These are phyloP conservation scores for Agriotes lineatus DNA, from an alignment of 2,888 invertebrate species.

Conservation along the genomic window DNA sequence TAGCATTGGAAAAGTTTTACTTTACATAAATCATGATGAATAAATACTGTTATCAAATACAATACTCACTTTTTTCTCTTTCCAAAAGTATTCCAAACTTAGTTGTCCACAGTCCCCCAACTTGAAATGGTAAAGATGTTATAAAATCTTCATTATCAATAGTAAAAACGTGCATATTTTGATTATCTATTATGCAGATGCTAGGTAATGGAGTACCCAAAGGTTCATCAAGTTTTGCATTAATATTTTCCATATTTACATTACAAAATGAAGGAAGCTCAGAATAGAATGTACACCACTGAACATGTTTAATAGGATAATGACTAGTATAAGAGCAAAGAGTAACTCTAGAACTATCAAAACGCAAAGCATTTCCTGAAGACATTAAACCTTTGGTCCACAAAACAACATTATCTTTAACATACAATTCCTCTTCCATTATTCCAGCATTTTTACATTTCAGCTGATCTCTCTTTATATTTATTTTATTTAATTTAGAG, in stretches of 20 bases:
- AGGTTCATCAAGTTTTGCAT: constrained; percentile 67
- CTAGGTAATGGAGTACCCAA: constrained; percentile 72
- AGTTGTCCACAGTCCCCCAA: constrained; percentile 86
- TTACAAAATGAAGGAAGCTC: constrained; percentile 70
- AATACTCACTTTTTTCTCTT: constrained; percentile 69
- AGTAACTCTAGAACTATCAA: constrained; percentile 55
- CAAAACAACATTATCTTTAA: constrained; percentile 85
- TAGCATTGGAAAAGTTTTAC: no score
- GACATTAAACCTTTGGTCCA: constrained; percentile 78
- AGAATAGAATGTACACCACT: constrained; percentile 78
- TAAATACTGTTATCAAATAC: no score
- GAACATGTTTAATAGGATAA: constrained; percentile 83
- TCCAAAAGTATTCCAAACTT: constrained; percentile 89
- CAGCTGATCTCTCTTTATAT: constrained; percentile 13
- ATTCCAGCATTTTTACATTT: constrained; percentile 64
- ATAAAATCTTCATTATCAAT: constrained; percentile 86
- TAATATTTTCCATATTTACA: constrained; percentile 54
- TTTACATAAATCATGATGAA: no score
- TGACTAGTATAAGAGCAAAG: constrained; percentile 85
- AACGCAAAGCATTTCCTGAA: constrained; percentile 65
- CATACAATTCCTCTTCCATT: constrained; percentile 90
- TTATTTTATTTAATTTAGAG: constrained; percentile 20
- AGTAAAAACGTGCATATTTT: constrained; percentile 82
- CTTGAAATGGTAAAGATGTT: constrained; percentile 83
- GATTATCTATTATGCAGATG: constrained; percentile 80